Base-by-base conservation (phyloP, 1,140 invertebrate genomes). In the Saccostrea cuccullata region DNA sequence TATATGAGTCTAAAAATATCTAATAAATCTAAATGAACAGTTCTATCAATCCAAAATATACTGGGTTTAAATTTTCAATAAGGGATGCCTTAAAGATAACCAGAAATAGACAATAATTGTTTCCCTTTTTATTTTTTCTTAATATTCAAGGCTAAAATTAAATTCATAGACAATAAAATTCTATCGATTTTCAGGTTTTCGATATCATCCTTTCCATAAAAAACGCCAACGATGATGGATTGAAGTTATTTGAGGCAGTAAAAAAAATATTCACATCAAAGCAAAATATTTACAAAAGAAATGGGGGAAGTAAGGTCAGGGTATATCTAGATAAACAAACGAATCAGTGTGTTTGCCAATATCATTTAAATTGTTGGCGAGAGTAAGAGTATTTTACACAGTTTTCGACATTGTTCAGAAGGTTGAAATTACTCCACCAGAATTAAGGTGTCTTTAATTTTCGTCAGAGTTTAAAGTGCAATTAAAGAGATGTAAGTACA, bases 281-380 rank as follows among this genome's bases (percentile, higher is more conserved):
- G 70, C 26, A 26, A 77, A 77, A 77, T 77, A 77, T 77, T 77
- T 77, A 77, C 70, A 77, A 77, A 77, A 36, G 12, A 77, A 77
- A 77, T 77, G 70, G 3, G n/a, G 26, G 9, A 77, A 77, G 70
- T 77, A 77, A 13, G 70, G 12, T 36, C 70, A 11, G 26, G 26
- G 15, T 77, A 77, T 77, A 36, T 15, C 15, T 30, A 77, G 70
- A 77, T 77, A 77, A 77, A 77, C 26, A 77, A 77, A 77, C 70
- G 23, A 15, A 8, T 36, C 70, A 26, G 58, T 17, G n/a, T n/a
- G 70, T 77, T 77, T 26, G 70, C 70, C 70, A 77, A 77, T 36
- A 77, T 36, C 70, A 36, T 77, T 11, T 77, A 77, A 77, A 77
- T 77, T 77, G 70, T 30, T 77, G 23, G 70, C 70, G 30, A 36